A percentile compares a stretch with the other conserved stretches of the same genome.
Conservation (phyloP, 2,888 invertebrate species). For the Rhopalosiphum nymphaeae region DNA sequence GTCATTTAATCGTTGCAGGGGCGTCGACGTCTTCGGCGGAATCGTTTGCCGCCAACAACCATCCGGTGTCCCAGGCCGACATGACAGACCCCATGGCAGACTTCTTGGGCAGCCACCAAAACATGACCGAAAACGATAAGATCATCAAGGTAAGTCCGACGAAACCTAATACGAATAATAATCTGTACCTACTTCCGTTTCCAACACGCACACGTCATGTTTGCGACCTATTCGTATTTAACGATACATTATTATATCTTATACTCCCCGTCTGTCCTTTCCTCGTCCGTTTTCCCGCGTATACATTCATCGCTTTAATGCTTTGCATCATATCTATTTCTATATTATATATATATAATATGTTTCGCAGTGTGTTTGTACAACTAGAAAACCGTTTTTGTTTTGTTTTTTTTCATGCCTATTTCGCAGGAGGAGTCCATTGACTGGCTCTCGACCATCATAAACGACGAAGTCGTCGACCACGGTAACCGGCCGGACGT, state of each 20-base stretch:
- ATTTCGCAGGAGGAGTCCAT: slow-evolving; percentile 50
- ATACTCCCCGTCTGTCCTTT: not conserved
- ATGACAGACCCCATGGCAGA: slow-evolving; percentile 47
- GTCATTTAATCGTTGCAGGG: slow-evolving; percentile 28
- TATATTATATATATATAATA: too few relatives aligned
- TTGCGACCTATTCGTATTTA: not conserved
- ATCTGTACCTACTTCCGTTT: not conserved
- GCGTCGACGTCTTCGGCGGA: slow-evolving; percentile 39
- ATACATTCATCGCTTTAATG: not conserved
- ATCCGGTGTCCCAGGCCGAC: slow-evolving; percentile 10
- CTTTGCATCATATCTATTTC: too few relatives aligned
- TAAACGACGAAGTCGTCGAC: slow-evolving; percentile 48
- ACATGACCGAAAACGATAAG: slow-evolving; percentile 37
- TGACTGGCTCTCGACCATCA: slow-evolving; percentile 62
- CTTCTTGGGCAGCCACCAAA: slow-evolving; percentile 34
- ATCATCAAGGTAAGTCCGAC: slow-evolving; percentile 47
- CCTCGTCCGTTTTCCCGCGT: not conserved
- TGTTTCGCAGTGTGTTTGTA: not conserved
- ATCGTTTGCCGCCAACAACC: slow-evolving; percentile 34
- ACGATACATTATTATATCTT: not conserved
- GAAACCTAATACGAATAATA: not conserved
- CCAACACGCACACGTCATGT: not conserved
- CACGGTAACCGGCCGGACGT: slow-evolving; percentile 22
- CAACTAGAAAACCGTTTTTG: not conserved
- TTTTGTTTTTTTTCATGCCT: not conserved